phyloP scores from a whole-genome alignment of 2,888 invertebrate species.

The Penaeus monodon region DNA sequence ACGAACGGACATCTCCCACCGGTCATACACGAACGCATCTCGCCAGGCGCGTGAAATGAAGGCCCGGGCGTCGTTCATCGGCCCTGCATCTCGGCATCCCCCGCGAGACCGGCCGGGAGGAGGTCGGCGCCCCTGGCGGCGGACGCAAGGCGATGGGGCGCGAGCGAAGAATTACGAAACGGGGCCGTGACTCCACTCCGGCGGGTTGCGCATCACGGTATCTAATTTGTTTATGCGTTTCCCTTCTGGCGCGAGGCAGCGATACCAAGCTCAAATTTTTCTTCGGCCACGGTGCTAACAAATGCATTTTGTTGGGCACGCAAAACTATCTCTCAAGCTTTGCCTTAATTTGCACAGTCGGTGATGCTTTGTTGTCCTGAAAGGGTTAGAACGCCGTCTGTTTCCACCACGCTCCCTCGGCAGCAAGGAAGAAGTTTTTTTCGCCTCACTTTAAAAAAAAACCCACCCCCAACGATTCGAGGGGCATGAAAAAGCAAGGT shows the following conservation, averaged over 20 bases:
- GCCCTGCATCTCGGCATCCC: neutral
- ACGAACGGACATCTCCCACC: neutral
- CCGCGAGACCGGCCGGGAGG: too few species aligned
- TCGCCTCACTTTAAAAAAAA: too few species aligned
- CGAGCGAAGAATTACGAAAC: slow-evolving; percentile 45
- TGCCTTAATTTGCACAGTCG: too few species aligned
- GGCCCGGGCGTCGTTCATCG: neutral
- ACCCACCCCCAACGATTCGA: too few species aligned
- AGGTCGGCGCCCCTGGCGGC: neutral
- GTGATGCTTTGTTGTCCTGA: too few species aligned
- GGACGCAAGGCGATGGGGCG: slow-evolving; percentile 31
- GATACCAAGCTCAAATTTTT: neutral
- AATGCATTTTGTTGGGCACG: slow-evolving; percentile 15
- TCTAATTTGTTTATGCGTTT: slow-evolving; percentile 46
- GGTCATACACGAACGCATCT: neutral
- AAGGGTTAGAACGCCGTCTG: too few species aligned
- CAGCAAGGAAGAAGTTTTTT: too few species aligned
- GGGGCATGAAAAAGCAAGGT: too few species aligned
- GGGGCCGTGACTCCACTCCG: slow-evolving; percentile 21
- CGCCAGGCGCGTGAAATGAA: neutral
- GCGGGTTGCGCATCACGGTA: slow-evolving; percentile 32
- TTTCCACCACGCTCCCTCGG: too few species aligned
- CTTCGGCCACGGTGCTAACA: neutral
- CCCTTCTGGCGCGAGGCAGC: slow-evolving; percentile 5
- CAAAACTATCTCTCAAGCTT: neutral